These are phyloP conservation scores for Callopanchax toddi DNA, from an alignment of 2,113 vertebrate species.

Conservation along the genomic window DNA sequence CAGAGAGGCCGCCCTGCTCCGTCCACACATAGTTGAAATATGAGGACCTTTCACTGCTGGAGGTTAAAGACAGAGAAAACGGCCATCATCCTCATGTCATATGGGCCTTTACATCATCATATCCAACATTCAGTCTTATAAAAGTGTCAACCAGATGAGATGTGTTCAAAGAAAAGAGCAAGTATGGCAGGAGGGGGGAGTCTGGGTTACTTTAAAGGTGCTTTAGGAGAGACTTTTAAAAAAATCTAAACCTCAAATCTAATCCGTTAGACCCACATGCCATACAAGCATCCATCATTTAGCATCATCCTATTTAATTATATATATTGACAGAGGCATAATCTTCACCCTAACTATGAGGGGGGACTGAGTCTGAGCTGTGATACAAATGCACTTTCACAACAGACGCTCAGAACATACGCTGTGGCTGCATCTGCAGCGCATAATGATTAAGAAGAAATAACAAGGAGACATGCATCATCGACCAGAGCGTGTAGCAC, in stretches of 20 bases:
- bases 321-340: conserved; percentile 39
- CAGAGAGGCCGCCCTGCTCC: conserved; percentile 80
- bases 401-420: conserved; percentile 13
- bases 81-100: conserved; percentile 21
- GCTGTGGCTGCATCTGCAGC: conserved; percentile 34
- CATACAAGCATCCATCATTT: conserved; percentile 34
- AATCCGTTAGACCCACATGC: conserved; percentile 40
- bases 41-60: conserved; percentile 85
- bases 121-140: background rate
- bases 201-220: conserved; percentile 14
- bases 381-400: conserved; percentile 23
- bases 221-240: conserved; percentile 26
- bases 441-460: conserved; percentile 54
- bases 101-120: conserved; percentile 12
- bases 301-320: conserved; percentile 50
- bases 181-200: background rate
- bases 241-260: conserved; percentile 29
- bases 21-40: conserved; percentile 86
- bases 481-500: conserved; percentile 61
- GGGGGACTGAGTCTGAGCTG: background rate
- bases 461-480: conserved; percentile 51
- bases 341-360: conserved; percentile 24
- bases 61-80: conserved; percentile 66
- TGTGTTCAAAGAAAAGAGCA: conserved; percentile 17
- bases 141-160: conserved; percentile 21